Percentiles rank a stretch among this genome's conserved stretches.
These are phyloP conservation scores for Augochlorella aurata DNA, from an alignment of 2,888 invertebrate genomes.

Conservation along the genomic window DNA sequence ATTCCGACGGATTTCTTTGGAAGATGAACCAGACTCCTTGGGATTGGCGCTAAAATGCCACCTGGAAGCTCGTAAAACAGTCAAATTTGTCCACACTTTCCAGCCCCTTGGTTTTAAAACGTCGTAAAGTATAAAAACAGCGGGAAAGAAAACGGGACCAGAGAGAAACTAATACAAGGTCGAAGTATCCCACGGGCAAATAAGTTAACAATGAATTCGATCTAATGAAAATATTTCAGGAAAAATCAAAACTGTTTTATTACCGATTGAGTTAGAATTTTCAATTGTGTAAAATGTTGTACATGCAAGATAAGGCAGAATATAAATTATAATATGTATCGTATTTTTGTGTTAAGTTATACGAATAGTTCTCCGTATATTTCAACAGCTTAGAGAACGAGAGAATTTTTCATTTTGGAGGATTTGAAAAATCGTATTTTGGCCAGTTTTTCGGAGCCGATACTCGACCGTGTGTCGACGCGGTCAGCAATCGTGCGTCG, in stretches of 20 bases:
- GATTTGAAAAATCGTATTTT: too few species aligned
- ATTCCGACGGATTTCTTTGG: neutral
- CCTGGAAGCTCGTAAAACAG: slow-evolving; percentile 68
- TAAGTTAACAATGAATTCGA: slow-evolving; percentile 22
- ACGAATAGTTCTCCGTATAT: too few species aligned
- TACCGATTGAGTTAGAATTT: too few species aligned
- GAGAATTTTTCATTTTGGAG: too few species aligned
- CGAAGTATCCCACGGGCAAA: slow-evolving; percentile 9
- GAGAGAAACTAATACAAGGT: slow-evolving; percentile 29
- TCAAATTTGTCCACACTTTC: slow-evolving; percentile 74
- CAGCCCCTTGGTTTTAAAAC: slow-evolving; percentile 69
- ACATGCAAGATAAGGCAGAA: too few species aligned
- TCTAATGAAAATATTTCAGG: too few species aligned
- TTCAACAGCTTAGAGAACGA: too few species aligned
- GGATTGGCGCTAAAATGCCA: neutral
- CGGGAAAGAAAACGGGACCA: slow-evolving; percentile 38
- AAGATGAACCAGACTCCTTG: neutral
- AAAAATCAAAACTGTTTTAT: too few species aligned
- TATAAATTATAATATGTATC: too few species aligned
- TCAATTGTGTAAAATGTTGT: too few species aligned
- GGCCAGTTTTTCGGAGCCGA: too few species aligned
- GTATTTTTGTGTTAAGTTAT: too few species aligned
- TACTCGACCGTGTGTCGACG: neutral
- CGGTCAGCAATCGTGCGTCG: slow-evolving; percentile 3
- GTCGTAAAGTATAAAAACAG: slow-evolving; percentile 68